Evolutionary conservation across 2,888 invertebrate genomes (phyloP).

Genomic region (Drosophila flavopinicola): DNA sequence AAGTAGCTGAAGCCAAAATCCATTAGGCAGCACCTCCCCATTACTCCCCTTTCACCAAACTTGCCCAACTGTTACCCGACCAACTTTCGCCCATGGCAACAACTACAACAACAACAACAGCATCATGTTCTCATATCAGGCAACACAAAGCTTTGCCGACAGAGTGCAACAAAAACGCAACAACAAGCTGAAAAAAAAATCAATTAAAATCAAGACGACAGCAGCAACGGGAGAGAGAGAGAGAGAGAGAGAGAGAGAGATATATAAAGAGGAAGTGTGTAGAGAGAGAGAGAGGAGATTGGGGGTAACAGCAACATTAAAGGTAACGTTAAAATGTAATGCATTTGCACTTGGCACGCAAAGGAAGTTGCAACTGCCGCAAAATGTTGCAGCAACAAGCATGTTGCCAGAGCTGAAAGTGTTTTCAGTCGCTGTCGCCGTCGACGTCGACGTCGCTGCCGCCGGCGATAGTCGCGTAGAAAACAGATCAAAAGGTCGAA

Average conservation of each 20-base stretch:
- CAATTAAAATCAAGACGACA: constrained; percentile 70
- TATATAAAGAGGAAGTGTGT: too few relatives aligned
- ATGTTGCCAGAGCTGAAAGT: constrained; percentile 28
- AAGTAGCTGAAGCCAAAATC: background rate
- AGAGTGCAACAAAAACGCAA: constrained; percentile 36
- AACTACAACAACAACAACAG: constrained; percentile 13
- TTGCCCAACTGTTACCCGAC: constrained; percentile 15
- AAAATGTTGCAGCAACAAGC: constrained; percentile 52
- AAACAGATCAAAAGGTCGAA: constrained; percentile 80
- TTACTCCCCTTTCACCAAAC: constrained; percentile 3
- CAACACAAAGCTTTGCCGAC: constrained; percentile 60
- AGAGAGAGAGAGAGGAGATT: background rate
- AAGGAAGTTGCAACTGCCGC: constrained; percentile 73
- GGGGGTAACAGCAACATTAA: constrained; percentile 52
- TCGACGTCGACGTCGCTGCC: constrained; percentile 23
- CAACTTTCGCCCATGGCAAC: constrained; percentile 66
- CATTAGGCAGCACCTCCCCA: constrained; percentile 12
- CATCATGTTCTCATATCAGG: constrained; percentile 33
- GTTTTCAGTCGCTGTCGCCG: constrained; percentile 17
- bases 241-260: background rate
- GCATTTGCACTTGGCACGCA: constrained; percentile 79
- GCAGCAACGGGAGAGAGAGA: constrained; percentile 26
- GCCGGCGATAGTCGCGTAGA: constrained; percentile 42
- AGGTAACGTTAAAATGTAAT: constrained; percentile 73
- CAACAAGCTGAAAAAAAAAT: constrained; percentile 61